Base-by-base conservation (phyloP, 2,797 vertebrate species). In the Protosalanx chinensis region DNA sequence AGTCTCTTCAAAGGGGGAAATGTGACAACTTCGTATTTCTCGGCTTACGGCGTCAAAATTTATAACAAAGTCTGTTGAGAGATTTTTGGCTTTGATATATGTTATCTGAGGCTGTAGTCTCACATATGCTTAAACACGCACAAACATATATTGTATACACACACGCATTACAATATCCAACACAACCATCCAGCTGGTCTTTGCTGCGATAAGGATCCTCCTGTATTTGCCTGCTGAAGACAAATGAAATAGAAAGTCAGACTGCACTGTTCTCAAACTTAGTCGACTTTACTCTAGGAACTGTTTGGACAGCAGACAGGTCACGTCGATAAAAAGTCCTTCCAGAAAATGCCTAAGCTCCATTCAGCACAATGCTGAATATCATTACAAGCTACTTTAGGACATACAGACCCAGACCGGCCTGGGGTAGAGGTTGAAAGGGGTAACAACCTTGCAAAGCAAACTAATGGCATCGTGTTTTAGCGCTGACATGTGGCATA, bases 141-240 rank as follows among this genome's bases (percentile, higher is more conserved):
- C 29, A 64, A n/a, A 51, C 30, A 49, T 35, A 37, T 27, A 32
- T 71, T 49, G 68, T n/a, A 49, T 30, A 63, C 5, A 27, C 70
- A 71, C 51, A 61, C 60, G 62, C 66, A 51, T 46, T 46, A 46
- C 41, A 46, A 12, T 46, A 8, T 46, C 23, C 41, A 5, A 35
- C 51, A 56, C 65, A 51, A 18, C 49, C 65, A 67, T 80, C 10
- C 49, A 60, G 69, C 67, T 74, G 20, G 51, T 77, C 78, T 86
- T 82, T 83, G 79, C 78, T 81, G 69, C 75, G 80, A 83, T 80
- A 82, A 75, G 74, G 81, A 81, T 83, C 78, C 79, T 58, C 79
- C 70, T 74, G 76, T 76, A 70, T 82, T 80, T 78, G 74, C 68
- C 78, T 72, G 72, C 80, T 83, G 77, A 79, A 80, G 41, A 79